Base-by-base conservation (phyloP, 2,888 invertebrate species). In the Mythimna vitellina region DNA sequence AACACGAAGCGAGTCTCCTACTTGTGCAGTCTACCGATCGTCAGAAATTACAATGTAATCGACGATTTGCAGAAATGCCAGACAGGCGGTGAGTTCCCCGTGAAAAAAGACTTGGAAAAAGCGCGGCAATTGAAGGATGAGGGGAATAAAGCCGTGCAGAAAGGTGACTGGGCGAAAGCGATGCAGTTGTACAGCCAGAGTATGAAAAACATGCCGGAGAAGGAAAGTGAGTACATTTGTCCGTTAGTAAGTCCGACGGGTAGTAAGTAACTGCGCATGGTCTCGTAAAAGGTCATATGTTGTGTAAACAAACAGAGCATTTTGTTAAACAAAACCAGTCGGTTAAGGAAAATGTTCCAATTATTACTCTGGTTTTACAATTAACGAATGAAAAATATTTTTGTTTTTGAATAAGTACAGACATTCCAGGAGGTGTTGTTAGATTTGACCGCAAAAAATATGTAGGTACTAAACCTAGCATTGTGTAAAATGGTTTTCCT, bases 111-210 rank as follows among this genome's bases (percentile, higher is more conserved):
- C 90, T 89, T 95, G 10, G 94, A 96, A 71, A 95, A 96, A 86
- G 97, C 98, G 12, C 93, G 96, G n/a, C 93, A 95, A 76, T 92
- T 97, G 51, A 98, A 98, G 92, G 96, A 97, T 83, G 96, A 96
- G 73, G 98, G 98, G 5, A 98, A 98, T 88, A 95, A 96, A 76
- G 97, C 97, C 8, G 98, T 98, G 86, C 97, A 97, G 82, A 97
- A 96, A 84, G 97, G 97, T 67, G 97, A 98, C 82, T 98, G 97
- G 96, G 89, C 92, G 46, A 97, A 96, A 83, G 98, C 98, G 1
- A 93, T 98, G 89, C 94, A 97, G 49, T 91, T 97, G 58, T 99
- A 98, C 91, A 97, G 97, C 74, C 96, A 97, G 84, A 97, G 97
- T 81, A 97, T 98, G 88, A 91, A 97, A 35, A 93, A 97, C 65